phyloP scores from a whole-genome alignment of 1,140 invertebrate species.

The Aphelinus certus region DNA sequence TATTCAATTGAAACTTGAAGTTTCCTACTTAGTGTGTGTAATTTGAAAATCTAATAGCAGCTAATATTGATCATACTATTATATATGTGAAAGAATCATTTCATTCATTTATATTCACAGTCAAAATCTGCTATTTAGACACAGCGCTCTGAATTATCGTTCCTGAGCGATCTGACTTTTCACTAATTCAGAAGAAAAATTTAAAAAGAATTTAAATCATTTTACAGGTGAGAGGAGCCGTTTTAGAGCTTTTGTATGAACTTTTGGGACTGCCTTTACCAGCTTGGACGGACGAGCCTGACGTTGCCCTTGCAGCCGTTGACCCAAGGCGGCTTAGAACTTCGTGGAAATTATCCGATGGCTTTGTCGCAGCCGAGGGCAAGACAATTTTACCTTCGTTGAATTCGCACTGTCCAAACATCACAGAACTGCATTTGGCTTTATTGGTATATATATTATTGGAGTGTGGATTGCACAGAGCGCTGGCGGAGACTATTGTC shows the following conservation, averaged over 20 bases:
- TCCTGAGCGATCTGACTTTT: too few species aligned
- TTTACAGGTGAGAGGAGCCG: slow-evolving; percentile 73
- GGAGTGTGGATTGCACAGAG: slow-evolving; percentile 85
- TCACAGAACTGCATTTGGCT: slow-evolving; percentile 91
- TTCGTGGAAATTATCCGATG: slow-evolving; percentile 88
- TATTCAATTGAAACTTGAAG: too few species aligned
- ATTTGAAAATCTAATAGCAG: too few species aligned
- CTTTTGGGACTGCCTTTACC: slow-evolving; percentile 85
- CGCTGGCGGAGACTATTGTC: slow-evolving; percentile 90
- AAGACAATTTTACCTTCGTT: slow-evolving; percentile 83
- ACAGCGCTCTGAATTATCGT: too few species aligned
- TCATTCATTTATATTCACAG: too few species aligned
- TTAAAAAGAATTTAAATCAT: not conserved
- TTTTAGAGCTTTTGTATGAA: slow-evolving; percentile 91
- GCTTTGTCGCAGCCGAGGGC: slow-evolving; percentile 92
- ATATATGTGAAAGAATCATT: too few species aligned
- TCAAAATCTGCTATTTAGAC: too few species aligned
- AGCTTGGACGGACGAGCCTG: slow-evolving; percentile 91
- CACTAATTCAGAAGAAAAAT: not conserved
- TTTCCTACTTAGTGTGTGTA: too few species aligned
- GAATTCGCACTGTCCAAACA: slow-evolving; percentile 84
- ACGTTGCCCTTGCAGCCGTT: slow-evolving; percentile 84
- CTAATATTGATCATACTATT: too few species aligned
- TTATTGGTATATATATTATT: slow-evolving; percentile 88
- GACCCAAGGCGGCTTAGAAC: slow-evolving; percentile 82